Base-by-base conservation (phyloP, 37 sponge, comb jelly and placozoan species). In the Halisarca cf. caerulea region DNA sequence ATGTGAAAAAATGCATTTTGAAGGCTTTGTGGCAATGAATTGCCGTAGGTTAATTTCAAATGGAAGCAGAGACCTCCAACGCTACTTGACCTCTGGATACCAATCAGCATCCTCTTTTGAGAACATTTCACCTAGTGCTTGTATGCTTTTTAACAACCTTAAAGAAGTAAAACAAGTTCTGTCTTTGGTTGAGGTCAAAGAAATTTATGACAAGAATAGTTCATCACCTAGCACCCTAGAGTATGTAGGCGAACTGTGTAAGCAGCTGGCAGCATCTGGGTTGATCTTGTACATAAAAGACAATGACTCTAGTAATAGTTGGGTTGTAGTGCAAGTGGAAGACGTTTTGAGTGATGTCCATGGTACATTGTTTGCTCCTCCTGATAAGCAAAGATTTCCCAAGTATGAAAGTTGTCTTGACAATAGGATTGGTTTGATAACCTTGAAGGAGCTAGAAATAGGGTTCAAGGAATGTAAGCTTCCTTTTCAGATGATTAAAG, bases 281-380 rank as follows among this genome's bases (percentile, higher is more conserved):
- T 23, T 62, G 7, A 23, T 23, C 5, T 7, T 62, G 25, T 62
- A 62, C 64, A n/a, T 62, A 20, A 8, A 6, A 7, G 15, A 62
- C n/a, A 62, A 62, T 20, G n/a, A 15, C n/a, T 20, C 51, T 47
- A 11, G 9, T 47, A 28, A 62, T 62, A 23, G 64, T 30, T 62
- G 64, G 64, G 18, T 62, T 4, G 15, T 62, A 5, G 18, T 62
- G 64, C 30, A 62, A 23, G 15, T 62, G 64, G 64, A 62, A 7
- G 30, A 20, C 6, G 18, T 62, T 7, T 7, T 62, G 15, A 62
- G 30, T 15, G 18, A 15, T 62, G 30, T 62, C 15, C 64, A 62
- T 62, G 64, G 64, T 15, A 62, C 6, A 62, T 7, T 62, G n/a
- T 62, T 62, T 62, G 64, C 64, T 62, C 64, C 64, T 62, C 64